Conservation (phyloP, 2,113 vertebrate species). For the Genyomyrus donnyi region DNA sequence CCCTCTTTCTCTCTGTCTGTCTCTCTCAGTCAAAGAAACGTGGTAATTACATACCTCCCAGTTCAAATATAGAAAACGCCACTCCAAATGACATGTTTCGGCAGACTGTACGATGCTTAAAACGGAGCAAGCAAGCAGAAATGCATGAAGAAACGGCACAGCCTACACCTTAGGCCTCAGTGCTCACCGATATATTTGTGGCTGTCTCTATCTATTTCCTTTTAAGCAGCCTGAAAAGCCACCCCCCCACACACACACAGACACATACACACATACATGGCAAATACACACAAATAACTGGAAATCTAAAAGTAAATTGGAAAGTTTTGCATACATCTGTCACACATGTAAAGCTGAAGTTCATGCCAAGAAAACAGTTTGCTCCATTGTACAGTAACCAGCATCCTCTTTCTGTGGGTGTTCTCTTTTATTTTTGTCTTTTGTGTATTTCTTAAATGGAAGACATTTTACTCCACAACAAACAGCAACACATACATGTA, state of each 20-base stretch:
- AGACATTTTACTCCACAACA: neutral
- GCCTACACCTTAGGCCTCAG: neutral
- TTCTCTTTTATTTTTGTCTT: neutral
- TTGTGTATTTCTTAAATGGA: neutral
- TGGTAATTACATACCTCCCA: constrained; percentile 35
- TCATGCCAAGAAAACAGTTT: neutral
- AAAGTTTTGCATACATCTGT: neutral
- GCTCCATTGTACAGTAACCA: neutral
- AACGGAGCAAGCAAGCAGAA: neutral
- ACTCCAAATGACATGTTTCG: constrained; percentile 35
- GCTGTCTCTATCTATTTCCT: neutral
- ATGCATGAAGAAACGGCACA: neutral
- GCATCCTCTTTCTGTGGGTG: neutral
- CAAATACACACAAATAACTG: neutral
- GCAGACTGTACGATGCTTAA: constrained; percentile 16
- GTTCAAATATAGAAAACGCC: constrained; percentile 34
- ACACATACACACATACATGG: neutral
- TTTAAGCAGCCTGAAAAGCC: neutral
- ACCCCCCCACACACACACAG: neutral
- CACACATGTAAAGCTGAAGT: neutral
- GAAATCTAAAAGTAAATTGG: neutral
- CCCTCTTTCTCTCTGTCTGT: constrained; percentile 11
- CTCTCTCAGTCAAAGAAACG: neutral
- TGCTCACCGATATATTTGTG: neutral
- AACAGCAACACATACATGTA: neutral